phyloP scores from a whole-genome alignment of 1,140 invertebrate genomes.

The Glossosoma conforme region DNA sequence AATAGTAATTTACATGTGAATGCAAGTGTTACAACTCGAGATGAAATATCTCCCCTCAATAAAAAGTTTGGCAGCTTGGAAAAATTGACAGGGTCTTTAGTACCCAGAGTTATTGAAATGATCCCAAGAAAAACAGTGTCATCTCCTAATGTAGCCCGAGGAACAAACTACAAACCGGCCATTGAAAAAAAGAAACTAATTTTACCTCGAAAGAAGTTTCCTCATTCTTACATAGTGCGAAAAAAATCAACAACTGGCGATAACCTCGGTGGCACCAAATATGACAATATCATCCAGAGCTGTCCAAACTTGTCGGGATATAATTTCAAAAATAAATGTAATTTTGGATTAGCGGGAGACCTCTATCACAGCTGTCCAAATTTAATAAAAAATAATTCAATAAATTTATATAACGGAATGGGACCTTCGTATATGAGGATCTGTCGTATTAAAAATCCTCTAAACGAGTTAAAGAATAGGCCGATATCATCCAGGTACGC shows the following conservation, averaged over 20 bases:
- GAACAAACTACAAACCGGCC: constrained; percentile 12
- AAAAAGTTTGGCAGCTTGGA: constrained; percentile 34
- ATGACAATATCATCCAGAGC: constrained; percentile 33
- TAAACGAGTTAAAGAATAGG: constrained; percentile 4
- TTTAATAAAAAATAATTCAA: constrained; percentile 5
- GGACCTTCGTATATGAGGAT: constrained; percentile 17
- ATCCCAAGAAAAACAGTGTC: constrained; percentile 28
- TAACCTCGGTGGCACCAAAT: background rate
- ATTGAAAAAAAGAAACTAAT: constrained; percentile 23
- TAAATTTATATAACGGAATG: constrained; percentile 1
- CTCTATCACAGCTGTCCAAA: constrained; percentile 28
- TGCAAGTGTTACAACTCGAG: background rate
- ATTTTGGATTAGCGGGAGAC: constrained; percentile 11
- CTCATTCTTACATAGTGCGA: constrained; percentile 27
- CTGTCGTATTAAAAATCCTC: constrained; percentile 9
- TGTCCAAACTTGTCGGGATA: constrained; percentile 37
- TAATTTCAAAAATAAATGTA: too few species aligned
- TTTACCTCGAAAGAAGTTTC: constrained; percentile 27
- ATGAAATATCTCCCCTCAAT: constrained; percentile 30
- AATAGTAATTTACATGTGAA: constrained; percentile 9
- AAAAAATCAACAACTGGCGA: constrained; percentile 14
- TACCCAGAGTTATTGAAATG: constrained; percentile 30
- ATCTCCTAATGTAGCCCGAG: constrained; percentile 25
- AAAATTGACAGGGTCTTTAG: constrained; percentile 24
- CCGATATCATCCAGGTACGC: constrained; percentile 9